A percentile compares a stretch with the other conserved stretches of the same genome.
These are phyloP conservation scores for Brachionus rubens DNA, from an alignment of 1,140 invertebrate species.

Conservation along the genomic window DNA sequence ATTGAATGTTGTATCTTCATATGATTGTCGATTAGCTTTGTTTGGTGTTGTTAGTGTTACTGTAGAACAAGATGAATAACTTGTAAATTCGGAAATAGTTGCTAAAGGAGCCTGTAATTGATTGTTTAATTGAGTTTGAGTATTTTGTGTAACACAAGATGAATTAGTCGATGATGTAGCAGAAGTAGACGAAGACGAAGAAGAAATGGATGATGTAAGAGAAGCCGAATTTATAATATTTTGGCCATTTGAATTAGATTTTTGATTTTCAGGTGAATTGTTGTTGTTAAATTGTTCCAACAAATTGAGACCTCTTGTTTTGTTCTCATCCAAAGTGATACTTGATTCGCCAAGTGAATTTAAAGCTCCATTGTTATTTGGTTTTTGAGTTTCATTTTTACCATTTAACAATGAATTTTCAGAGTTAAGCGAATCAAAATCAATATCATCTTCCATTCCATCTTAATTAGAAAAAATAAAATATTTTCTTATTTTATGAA, in stretches of 20 bases:
- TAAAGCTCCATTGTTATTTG: no score
- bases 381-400: no score
- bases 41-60: background rate
- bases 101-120: background rate
- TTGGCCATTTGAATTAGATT: background rate
- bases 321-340: no score
- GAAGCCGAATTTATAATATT: background rate
- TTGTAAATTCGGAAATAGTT: constrained; percentile 19
- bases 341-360: no score
- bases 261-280: background rate
- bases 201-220: constrained; percentile 8
- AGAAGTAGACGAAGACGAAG: background rate
- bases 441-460: no score
- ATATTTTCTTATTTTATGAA: no score
- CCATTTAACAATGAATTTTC: no score
- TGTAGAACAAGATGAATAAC: background rate
- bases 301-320: no score
- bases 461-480: no score
- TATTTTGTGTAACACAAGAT: background rate
- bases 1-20: no score
- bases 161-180: background rate
- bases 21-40: background rate
- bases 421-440: no score
- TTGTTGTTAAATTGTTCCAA: no score
- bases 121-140: background rate